Conservation (phyloP, 2,888 invertebrate species). For the Diploptera punctata region DNA sequence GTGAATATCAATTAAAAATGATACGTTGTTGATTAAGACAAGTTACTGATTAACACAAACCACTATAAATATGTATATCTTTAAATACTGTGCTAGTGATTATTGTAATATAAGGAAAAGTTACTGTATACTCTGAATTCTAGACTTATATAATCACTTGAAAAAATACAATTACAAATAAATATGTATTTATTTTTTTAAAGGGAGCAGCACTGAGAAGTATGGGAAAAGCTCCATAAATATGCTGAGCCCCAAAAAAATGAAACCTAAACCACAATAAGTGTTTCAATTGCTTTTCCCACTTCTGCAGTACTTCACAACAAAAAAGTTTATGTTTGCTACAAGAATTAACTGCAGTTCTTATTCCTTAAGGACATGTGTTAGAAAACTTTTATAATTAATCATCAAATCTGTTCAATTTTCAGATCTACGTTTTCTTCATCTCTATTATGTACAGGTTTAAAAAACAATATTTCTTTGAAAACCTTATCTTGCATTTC, state of each 20-base stretch:
- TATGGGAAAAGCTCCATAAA: constrained; percentile 12
- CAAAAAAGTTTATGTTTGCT: neutral
- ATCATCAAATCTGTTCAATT: too few species aligned
- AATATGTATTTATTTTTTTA: neutral
- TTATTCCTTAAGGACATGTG: too few species aligned
- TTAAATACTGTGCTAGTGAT: neutral
- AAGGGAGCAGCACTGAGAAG: constrained; percentile 18
- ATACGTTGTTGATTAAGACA: too few species aligned
- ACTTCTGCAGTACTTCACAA: constrained; percentile 25
- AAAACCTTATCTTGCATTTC: too few species aligned
- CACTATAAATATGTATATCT: neutral
- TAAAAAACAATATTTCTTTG: too few species aligned
- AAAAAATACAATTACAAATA: neutral
- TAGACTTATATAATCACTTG: neutral
- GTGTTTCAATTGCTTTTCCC: constrained; percentile 24
- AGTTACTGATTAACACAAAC: constrained; percentile 4
- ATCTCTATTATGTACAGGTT: too few species aligned
- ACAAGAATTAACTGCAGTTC: too few species aligned
- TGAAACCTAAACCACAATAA: constrained; percentile 16
- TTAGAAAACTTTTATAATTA: too few species aligned
- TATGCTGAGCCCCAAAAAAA: constrained; percentile 26
- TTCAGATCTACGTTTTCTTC: too few species aligned
- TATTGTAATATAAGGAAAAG: neutral
- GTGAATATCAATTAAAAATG: too few species aligned
- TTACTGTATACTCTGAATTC: neutral